Conservation (phyloP, 2,113 vertebrate genomes). For the Hippolais icterina region DNA sequence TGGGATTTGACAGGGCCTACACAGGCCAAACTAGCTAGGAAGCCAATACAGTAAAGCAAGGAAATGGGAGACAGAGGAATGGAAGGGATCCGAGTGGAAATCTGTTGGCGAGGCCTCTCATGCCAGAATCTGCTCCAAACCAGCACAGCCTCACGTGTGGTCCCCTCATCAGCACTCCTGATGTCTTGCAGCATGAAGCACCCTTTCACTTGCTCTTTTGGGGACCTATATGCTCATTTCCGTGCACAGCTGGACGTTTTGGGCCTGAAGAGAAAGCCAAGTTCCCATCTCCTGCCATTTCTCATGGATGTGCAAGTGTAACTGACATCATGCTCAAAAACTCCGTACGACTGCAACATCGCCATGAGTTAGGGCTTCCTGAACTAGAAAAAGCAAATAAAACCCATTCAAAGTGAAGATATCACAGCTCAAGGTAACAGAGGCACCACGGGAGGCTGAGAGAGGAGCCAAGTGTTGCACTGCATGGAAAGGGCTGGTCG, state of each 20-base stretch:
- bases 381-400: background rate
- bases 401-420: background rate
- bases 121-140: background rate
- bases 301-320: background rate
- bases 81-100: background rate
- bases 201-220: background rate
- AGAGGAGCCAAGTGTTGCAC: background rate
- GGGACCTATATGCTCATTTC: background rate
- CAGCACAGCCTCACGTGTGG: background rate
- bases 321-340: background rate
- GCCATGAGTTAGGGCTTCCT: rapidly evolving
- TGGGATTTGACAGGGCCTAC: background rate
- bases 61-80: background rate
- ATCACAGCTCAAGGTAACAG: background rate
- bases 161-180: background rate
- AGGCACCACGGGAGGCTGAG: background rate
- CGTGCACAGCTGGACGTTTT: background rate
- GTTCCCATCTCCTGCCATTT: background rate
- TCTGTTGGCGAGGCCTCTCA: rapidly evolving
- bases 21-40: background rate
- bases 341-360: background rate
- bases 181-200: background rate
- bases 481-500: background rate
- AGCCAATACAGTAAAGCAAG: background rate
- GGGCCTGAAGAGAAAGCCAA: background rate